phyloP scores from a whole-genome alignment of 2,797 vertebrate genomes.

The Alectoris magna region DNA sequence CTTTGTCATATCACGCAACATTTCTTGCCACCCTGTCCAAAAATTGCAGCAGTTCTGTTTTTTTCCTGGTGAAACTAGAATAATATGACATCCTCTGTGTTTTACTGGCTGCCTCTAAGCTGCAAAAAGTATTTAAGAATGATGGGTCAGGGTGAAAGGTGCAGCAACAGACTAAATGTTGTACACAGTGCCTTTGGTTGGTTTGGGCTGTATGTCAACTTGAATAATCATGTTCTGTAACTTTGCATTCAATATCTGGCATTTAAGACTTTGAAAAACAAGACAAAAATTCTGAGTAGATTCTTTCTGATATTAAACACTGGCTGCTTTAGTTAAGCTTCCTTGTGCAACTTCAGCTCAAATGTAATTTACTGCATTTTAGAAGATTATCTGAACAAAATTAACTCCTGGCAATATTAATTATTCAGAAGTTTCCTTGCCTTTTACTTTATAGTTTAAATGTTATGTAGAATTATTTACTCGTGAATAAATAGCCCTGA shows the following conservation, averaged over 20 bases:
- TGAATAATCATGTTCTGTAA: background rate
- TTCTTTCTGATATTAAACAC: background rate
- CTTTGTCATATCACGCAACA: background rate
- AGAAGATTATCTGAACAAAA: background rate
- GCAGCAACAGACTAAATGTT: slow-evolving; percentile 13
- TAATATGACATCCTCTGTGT: background rate
- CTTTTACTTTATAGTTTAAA: slow-evolving; percentile 19
- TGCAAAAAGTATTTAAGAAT: slow-evolving; percentile 18
- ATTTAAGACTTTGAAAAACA: slow-evolving; percentile 17
- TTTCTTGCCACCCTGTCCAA: slow-evolving; percentile 31
- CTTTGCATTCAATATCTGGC: slow-evolving; percentile 24
- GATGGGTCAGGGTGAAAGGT: background rate
- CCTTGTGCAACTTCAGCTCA: background rate
- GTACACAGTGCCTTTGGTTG: slow-evolving; percentile 10
- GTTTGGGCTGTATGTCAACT: slow-evolving; percentile 22
- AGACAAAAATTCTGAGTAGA: background rate
- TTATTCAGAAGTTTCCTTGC: background rate
- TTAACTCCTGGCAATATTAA: slow-evolving; percentile 4
- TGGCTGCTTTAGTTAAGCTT: background rate
- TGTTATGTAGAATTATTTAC: slow-evolving; percentile 20
- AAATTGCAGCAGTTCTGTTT: slow-evolving; percentile 3
- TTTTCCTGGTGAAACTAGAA: slow-evolving; percentile 23
- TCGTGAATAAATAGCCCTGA: background rate
- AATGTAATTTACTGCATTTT: background rate
- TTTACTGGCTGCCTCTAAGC: slow-evolving; percentile 6